Conservation (phyloP, 2,888 invertebrate genomes). For the Hedychridium roseum region DNA sequence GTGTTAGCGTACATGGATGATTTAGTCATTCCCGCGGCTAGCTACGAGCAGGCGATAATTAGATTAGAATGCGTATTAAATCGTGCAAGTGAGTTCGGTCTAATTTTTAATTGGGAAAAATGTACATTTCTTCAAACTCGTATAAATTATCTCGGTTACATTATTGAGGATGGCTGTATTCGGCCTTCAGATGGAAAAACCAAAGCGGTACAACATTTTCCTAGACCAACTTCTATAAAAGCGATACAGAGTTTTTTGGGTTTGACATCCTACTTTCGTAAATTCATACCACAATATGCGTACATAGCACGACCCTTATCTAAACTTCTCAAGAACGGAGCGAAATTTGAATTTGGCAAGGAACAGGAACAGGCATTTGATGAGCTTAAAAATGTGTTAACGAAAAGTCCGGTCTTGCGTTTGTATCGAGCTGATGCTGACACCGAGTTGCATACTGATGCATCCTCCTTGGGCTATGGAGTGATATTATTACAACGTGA, state of each 20-base stretch:
- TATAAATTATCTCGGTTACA: too few species aligned
- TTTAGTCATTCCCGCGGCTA: too few species aligned
- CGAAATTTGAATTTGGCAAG: constrained; percentile 22
- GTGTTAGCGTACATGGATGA: too few species aligned
- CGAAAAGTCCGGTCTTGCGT: constrained; percentile 18
- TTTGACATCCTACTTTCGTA: constrained; percentile 31
- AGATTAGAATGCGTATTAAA: too few species aligned
- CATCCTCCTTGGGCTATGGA: constrained; percentile 30
- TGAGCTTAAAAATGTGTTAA: constrained; percentile 19
- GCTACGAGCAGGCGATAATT: too few species aligned
- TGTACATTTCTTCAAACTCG: too few species aligned
- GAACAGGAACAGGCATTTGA: constrained; percentile 16
- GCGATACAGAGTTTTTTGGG: constrained; percentile 30
- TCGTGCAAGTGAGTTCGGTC: too few species aligned
- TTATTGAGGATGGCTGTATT: too few species aligned
- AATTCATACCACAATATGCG: constrained; percentile 30
- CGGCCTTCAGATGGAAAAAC: too few species aligned
- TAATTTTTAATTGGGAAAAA: too few species aligned
- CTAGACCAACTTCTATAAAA: constrained; percentile 8
- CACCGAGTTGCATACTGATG: constrained; percentile 32
- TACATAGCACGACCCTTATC: constrained; percentile 39
- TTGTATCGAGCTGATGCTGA: too few species aligned
- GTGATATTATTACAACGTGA: constrained; percentile 40
- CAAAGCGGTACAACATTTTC: constrained; percentile 24
- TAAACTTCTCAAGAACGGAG: constrained; percentile 30